Evolutionary conservation across 35 echinoderm and acorn worm genomes (phyloP), one percentile per base, ranked within the genome.

Genomic region (Holothuria glaberrima): DNA sequence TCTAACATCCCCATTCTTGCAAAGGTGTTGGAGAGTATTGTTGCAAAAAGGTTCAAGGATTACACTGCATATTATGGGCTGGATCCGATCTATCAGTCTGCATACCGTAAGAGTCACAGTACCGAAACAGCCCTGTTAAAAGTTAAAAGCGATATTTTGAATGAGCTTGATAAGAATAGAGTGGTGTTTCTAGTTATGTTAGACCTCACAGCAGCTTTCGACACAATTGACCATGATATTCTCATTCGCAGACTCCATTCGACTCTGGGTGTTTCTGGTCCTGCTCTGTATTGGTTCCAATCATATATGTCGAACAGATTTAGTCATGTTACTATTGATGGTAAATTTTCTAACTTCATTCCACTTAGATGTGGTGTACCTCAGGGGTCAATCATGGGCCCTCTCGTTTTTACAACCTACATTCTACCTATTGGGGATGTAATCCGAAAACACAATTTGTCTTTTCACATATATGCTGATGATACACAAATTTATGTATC

Each of bases 1-100:
- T 89, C 92, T 12, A 90, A 94, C 57, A 54, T 54, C 16, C 5
- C 16, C 12, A 5, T 54, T 54, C 61, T 93, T 16, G 68, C 74
- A 32, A 88, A 69, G 73, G 50, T 72, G 9, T 14, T 54, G 9
- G 50, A 54, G 50, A 20, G 56, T 59, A 18, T 62, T 71, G 80
- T 61, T 90, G 31, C 71, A 52, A 33, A 45, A 19, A 13, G n/a
- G 19, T 29, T 92, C 27, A 92, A 86, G 58, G 66, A 45, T 57
- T 67, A 86, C 83, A 38, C 58, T 22, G 10, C 50, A 14, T 14
- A 14, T 54, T 54, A 7, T 41, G 7, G 36, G 13, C 5, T 54
- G 16, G 50, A 54, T 54, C 3, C 3, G 16, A 54, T 54, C 9
- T 54, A 54, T 41, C 74, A 78, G 74, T 38, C 28, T 10, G 74